These are phyloP conservation scores for Ectemnius lituratus DNA, from an alignment of 2,888 invertebrate species.

Conservation along the genomic window DNA sequence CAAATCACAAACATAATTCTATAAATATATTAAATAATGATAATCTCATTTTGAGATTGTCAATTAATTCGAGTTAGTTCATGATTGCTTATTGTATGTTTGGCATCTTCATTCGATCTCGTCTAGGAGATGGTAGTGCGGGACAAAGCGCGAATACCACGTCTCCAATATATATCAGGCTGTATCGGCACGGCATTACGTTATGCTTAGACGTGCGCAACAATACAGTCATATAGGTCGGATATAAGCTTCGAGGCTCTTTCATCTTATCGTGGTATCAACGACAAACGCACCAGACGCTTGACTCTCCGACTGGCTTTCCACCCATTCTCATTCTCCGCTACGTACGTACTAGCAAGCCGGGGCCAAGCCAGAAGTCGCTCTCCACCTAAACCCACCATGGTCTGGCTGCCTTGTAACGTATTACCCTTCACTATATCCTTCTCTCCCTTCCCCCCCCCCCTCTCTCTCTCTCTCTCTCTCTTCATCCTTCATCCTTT, in stretches of 20 bases:
- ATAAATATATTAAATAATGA: no score
- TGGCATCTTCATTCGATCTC: no score
- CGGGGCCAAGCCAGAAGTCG: conserved; percentile 62
- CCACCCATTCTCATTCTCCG: conserved; percentile 72
- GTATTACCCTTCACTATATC: conserved; percentile 56
- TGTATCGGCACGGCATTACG: conserved; percentile 71
- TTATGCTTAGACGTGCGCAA: conserved; percentile 75
- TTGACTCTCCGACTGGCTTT: conserved; percentile 68
- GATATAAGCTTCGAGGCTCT: conserved; percentile 76
- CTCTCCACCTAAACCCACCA: conserved; percentile 61
- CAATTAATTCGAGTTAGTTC: no score
- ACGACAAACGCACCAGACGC: conserved; percentile 77
- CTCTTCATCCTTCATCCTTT: background rate
- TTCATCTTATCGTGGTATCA: conserved; percentile 78
- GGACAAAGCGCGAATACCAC: conserved; percentile 35
- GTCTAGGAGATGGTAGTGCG: no score
- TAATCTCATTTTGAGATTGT: no score
- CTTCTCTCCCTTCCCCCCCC: conserved; percentile 6
- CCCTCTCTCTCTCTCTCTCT: background rate
- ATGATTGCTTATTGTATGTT: no score
- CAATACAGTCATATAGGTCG: conserved; percentile 74
- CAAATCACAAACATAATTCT: background rate
- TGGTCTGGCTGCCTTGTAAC: conserved; percentile 61
- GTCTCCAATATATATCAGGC: conserved; percentile 58
- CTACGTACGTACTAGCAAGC: conserved; percentile 49